Base-by-base conservation (phyloP, 2,888 invertebrate genomes). In the Euplexia lucipara region DNA sequence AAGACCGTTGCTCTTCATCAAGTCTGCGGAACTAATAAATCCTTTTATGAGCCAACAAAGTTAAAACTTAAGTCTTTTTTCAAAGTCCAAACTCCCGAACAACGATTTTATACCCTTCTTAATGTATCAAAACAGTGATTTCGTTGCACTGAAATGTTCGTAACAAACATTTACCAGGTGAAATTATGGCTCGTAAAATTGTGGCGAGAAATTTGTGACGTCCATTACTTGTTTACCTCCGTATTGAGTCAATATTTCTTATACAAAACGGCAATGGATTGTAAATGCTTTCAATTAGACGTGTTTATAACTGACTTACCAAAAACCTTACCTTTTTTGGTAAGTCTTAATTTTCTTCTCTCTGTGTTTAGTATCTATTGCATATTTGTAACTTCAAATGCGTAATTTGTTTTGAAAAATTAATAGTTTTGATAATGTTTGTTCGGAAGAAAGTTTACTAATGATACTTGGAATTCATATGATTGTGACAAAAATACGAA, bases 141-240 rank as follows among this genome's bases (percentile, higher is more conserved):
- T 39, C 26, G 12, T 34, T 69, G 68, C 75, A 74, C 42, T 48
- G 39, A 69, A 66, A 66, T 74, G 47, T 53, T 48, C 18, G 4
- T 7, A 37, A 22, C 22, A 53, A 53, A 64, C 22, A 63, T 74
- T 66, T 41, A 48, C 35, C 42, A 48, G 35, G 1, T 8, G 34
- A 53, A 42, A 48, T 39, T 2, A 53, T 49, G 12, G 26, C 18
- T 39, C 26, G 42, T 74, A 53, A 66, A 47, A 67, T 34, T 51
- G 44, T 34, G 16, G 7, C 7, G 6, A 34, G 30, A 22, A 41
- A 70, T 12, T 64, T 20, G 7, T 12, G 41, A 35, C 5, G 2
- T 32, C 9, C 30, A 47, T 12, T 16, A 42, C 10, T 35, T 42
- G 14, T 30, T 34, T 69, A 6, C 70, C 6, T n/a, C 22, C 8